Evolutionary conservation across 2,113 vertebrate species (phyloP).

Genomic region (Anoura caudifer): DNA sequence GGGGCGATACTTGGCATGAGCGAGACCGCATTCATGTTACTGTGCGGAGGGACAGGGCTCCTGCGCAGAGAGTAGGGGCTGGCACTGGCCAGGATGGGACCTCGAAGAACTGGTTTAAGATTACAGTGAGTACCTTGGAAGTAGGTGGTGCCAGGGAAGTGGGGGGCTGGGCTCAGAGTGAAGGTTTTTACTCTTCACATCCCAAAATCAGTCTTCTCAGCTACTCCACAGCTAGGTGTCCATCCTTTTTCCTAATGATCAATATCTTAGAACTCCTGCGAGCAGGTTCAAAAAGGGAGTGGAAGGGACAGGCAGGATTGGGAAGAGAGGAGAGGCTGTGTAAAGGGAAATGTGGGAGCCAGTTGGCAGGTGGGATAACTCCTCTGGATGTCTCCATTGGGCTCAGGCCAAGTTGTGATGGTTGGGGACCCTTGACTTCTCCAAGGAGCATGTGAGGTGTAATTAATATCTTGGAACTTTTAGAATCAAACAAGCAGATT

Average conservation of each 20-base stretch:
- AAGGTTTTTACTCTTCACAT: background rate
- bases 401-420: background rate
- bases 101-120: conserved; percentile 85
- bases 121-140: conserved; percentile 83
- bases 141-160: rapidly evolving
- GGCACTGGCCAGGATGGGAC: conserved; percentile 58
- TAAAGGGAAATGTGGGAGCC: background rate
- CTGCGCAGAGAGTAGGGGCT: conserved; percentile 34
- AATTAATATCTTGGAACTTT: background rate
- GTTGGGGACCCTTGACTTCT: background rate
- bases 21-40: conserved; percentile 78
- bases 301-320: background rate
- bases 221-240: background rate
- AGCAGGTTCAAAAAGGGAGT: background rate
- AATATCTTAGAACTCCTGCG: background rate
- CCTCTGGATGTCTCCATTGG: background rate
- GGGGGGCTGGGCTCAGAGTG: background rate
- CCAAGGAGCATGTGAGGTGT: background rate
- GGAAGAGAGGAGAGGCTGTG: background rate
- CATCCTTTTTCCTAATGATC: background rate
- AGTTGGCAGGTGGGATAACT: background rate
- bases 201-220: background rate
- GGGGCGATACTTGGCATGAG: conserved; percentile 81
- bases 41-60: conserved; percentile 55
- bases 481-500: background rate